Evolutionary conservation across 2,888 invertebrate genomes (phyloP), one percentile per base, ranked within the genome.

Genomic region (Thalpophila matura): DNA sequence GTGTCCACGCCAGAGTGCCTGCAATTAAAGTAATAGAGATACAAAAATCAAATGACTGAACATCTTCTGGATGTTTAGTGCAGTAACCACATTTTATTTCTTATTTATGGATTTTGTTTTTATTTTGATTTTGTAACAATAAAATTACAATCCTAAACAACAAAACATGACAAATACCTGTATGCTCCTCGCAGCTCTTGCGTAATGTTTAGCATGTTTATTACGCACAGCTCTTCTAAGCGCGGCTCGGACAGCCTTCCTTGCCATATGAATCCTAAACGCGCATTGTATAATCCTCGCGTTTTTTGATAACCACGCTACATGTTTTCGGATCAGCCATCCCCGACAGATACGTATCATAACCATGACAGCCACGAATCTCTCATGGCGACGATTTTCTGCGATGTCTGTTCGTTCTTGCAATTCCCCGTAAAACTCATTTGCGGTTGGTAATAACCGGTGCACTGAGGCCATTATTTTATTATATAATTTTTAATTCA

Each of bases 1-100:
- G 78, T 93, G 89, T 16, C 94, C 94, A 16, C 94, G 92, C 89
- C 92, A 94, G 7, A 91, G 64, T 27, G 94, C 90, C 95, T 73
- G 60, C 6, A 50, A 65, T n/a, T 1, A 42, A 51, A 64, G n/a
- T 18, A 3, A 22, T 12, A 37, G 3, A 31, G 56, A 40, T 7
- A 10, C 12, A 3, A 12, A 6, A 14, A 6, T 26, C 1, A 7
- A n/a, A n/a, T n/a, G n/a, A n/a, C n/a, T n/a, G n/a, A n/a, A n/a
- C n/a, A n/a, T n/a, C n/a, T n/a, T n/a, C n/a, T n/a, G n/a, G n/a
- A n/a, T n/a, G n/a, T n/a, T n/a, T n/a, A n/a, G n/a, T n/a, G n/a
- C n/a, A n/a, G n/a, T n/a, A n/a, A n/a, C n/a, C n/a, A n/a, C n/a
- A n/a, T n/a, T n/a, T n/a, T n/a, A n/a, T n/a, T n/a, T n/a, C n/a